A percentile compares a stretch with the other conserved stretches of the same genome.
These are phyloP conservation scores for Hanleya hanleyi DNA, from an alignment of 2,888 invertebrate species.

Conservation along the genomic window DNA sequence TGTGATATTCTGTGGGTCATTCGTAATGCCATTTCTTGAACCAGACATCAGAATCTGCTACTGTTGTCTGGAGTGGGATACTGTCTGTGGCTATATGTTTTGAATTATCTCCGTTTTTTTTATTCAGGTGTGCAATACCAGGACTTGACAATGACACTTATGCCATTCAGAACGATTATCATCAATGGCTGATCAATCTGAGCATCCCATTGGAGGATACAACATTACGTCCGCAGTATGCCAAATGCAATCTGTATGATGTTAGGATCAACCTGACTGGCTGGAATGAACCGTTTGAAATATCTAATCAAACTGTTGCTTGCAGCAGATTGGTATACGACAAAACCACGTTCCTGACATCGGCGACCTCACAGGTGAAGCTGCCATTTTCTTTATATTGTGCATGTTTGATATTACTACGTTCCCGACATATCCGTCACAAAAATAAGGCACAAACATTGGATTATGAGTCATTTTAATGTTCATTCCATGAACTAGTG, in stretches of 20 bases:
- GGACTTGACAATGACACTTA: conserved; percentile 52
- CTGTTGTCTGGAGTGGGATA: too few relatives aligned
- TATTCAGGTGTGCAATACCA: conserved; percentile 51
- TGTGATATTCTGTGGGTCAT: too few relatives aligned
- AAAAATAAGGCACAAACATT: too few relatives aligned
- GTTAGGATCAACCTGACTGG: neutral
- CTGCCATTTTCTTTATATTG: too few relatives aligned
- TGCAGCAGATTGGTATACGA: conserved; percentile 35
- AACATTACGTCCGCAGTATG: conserved; percentile 14
- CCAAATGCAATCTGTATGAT: conserved; percentile 32
- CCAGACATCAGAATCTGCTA: too few relatives aligned
- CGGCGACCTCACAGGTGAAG: conserved; percentile 25
- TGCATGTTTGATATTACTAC: too few relatives aligned
- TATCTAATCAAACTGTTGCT: neutral
- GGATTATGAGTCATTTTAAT: too few relatives aligned
- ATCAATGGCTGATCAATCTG: conserved; percentile 37
- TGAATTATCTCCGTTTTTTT: too few relatives aligned
- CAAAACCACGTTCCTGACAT: conserved; percentile 15
- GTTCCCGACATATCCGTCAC: too few relatives aligned
- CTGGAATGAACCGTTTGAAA: neutral
- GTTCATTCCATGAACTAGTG: too few relatives aligned
- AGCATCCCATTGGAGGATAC: conserved; percentile 39
- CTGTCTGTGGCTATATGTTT: too few relatives aligned
- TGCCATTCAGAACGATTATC: conserved; percentile 37
- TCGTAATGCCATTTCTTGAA: too few relatives aligned